Conservation (phyloP, 2,113 vertebrate genomes). For the Fregata magnificens region DNA sequence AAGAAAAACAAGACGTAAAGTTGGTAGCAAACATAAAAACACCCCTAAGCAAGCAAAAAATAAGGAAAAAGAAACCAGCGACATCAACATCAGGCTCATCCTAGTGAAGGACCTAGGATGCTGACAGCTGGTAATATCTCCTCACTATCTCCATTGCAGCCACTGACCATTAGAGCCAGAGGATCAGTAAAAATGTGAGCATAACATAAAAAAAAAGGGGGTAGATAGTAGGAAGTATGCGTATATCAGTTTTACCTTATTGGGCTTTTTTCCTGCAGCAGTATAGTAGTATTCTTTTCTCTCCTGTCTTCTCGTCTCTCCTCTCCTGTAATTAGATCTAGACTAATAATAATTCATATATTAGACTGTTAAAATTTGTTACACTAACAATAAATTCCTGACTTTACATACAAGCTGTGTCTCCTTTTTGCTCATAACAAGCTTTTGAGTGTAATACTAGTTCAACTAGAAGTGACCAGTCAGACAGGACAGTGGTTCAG, state of each 20-base stretch:
- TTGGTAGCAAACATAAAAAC: neutral
- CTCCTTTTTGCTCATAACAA: neutral
- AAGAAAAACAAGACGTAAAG: neutral
- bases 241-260: neutral
- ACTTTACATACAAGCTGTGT: neutral
- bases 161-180: neutral
- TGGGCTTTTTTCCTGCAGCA: neutral
- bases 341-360: neutral
- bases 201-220: neutral
- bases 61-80: neutral
- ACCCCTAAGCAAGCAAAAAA: neutral
- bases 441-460: neutral
- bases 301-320: neutral
- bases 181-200: neutral
- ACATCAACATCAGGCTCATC: neutral
- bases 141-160: neutral
- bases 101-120: neutral
- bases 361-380: neutral
- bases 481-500: neutral
- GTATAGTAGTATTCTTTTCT: neutral
- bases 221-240: neutral
- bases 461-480: neutral
- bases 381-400: neutral
- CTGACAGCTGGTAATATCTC: neutral
- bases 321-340: neutral